phyloP scores from a whole-genome alignment of 1,140 invertebrate species.

The Drosophila sp. region DNA sequence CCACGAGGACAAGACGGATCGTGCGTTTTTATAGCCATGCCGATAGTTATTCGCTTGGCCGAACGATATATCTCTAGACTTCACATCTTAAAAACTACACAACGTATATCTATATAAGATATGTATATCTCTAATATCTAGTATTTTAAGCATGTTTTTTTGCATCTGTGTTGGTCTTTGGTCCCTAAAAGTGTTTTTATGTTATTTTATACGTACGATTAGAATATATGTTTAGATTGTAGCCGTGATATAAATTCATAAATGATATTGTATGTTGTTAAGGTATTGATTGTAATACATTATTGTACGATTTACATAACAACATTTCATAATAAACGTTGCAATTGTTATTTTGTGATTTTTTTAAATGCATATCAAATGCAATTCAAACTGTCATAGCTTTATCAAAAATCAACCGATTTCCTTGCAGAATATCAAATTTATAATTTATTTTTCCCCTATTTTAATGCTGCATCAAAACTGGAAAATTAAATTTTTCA shows the following conservation, averaged over 20 bases:
- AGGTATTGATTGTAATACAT: constrained; percentile 14
- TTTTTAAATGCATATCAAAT: too few species aligned
- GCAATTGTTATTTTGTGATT: constrained; percentile 29
- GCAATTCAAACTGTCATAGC: too few species aligned
- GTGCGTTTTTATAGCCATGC: constrained; percentile 49
- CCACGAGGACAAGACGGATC: constrained; percentile 31
- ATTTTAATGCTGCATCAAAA: too few species aligned
- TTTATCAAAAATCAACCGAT: too few species aligned
- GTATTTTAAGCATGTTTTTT: constrained; percentile 35
- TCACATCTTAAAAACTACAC: constrained; percentile 32
- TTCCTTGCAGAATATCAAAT: too few species aligned
- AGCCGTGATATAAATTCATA: constrained; percentile 37
- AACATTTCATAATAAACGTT: constrained; percentile 28
- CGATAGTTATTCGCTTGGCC: constrained; percentile 4
- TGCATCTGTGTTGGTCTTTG: constrained; percentile 46
- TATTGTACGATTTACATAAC: constrained; percentile 13
- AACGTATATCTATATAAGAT: constrained; percentile 16
- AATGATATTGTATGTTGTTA: constrained; percentile 38
- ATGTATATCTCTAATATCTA: constrained; percentile 29
- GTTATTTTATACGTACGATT: constrained; percentile 31
- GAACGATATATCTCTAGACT: constrained; percentile 50
- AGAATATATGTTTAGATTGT: constrained; percentile 36
- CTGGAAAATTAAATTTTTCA: too few species aligned
- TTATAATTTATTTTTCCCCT: too few species aligned
- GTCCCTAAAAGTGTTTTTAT: constrained; percentile 43